Conservation (phyloP, 2,888 invertebrate genomes). For the Mimas tiliae region DNA sequence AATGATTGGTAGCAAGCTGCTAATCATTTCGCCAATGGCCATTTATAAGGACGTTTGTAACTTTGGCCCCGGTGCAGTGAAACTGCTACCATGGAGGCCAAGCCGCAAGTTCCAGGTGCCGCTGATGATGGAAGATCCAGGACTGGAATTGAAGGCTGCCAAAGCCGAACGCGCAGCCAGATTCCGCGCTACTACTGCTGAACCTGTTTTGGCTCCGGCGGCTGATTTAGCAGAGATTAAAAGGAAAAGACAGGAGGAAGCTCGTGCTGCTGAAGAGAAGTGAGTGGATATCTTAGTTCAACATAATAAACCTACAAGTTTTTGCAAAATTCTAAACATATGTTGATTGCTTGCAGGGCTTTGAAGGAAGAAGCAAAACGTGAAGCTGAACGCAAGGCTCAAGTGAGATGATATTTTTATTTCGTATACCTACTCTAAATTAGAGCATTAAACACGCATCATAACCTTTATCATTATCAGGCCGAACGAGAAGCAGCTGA, state of each 20-base stretch:
- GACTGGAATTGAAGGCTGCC: slow-evolving; percentile 85
- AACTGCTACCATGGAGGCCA: slow-evolving; percentile 88
- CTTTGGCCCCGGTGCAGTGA: slow-evolving; percentile 81
- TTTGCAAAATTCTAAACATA: slow-evolving; percentile 1
- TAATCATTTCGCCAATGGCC: slow-evolving; percentile 45
- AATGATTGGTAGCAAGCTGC: background rate
- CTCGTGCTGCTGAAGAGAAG: slow-evolving; percentile 86
- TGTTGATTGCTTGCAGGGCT: slow-evolving; percentile 61
- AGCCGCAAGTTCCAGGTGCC: slow-evolving; percentile 88
- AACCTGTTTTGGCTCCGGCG: slow-evolving; percentile 76
- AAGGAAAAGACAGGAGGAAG: slow-evolving; percentile 86
- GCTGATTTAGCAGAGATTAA: slow-evolving; percentile 83
- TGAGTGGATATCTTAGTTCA: slow-evolving; percentile 49
- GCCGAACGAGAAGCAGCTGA: slow-evolving; percentile 75
- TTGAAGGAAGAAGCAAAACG: slow-evolving; percentile 82
- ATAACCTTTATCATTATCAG: slow-evolving; percentile 39
- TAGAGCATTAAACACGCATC: background rate
- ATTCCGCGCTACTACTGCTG: slow-evolving; percentile 81
- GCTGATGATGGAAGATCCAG: slow-evolving; percentile 84
- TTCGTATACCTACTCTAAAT: background rate
- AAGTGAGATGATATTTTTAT: slow-evolving; percentile 52
- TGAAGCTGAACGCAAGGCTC: slow-evolving; percentile 77
- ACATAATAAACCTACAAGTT: background rate
- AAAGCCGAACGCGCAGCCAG: slow-evolving; percentile 86
- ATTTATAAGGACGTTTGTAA: slow-evolving; percentile 59